These are phyloP conservation scores for Nomada goodeniana DNA, from an alignment of 2,888 invertebrate species.

Conservation along the genomic window DNA sequence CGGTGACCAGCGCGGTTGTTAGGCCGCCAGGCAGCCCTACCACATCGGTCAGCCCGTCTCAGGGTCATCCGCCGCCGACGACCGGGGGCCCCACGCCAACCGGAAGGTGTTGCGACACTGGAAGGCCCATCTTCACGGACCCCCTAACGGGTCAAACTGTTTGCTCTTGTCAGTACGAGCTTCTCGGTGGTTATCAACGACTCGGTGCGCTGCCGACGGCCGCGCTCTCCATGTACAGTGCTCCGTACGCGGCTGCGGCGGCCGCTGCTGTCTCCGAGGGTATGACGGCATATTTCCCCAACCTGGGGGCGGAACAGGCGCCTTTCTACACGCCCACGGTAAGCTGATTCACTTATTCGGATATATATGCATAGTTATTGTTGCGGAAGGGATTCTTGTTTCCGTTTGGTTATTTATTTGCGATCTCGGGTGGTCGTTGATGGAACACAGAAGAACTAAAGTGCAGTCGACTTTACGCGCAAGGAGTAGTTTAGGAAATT, in stretches of 20 bases:
- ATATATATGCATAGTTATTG: too few relatives aligned
- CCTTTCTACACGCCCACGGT: slow-evolving; percentile 94
- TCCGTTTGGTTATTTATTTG: neutral
- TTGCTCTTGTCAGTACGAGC: slow-evolving; percentile 96
- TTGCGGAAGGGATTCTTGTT: too few relatives aligned
- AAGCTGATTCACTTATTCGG: slow-evolving; percentile 84
- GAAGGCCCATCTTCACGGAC: slow-evolving; percentile 95
- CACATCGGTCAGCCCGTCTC: slow-evolving; percentile 85
- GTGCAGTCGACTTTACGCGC: neutral
- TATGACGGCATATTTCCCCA: slow-evolving; percentile 94
- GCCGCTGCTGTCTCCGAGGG: slow-evolving; percentile 87
- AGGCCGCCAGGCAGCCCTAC: slow-evolving; percentile 85
- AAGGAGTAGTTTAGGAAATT: neutral
- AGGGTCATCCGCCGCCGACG: slow-evolving; percentile 85
- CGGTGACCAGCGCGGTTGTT: slow-evolving; percentile 85
- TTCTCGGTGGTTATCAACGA: slow-evolving; percentile 93
- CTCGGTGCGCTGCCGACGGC: slow-evolving; percentile 89
- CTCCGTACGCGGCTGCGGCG: slow-evolving; percentile 90
- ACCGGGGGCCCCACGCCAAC: slow-evolving; percentile 85
- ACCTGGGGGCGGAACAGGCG: slow-evolving; percentile 93
- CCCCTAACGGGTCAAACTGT: slow-evolving; percentile 95
- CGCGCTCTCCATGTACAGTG: slow-evolving; percentile 91
- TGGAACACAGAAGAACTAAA: neutral
- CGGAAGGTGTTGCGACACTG: slow-evolving; percentile 94
- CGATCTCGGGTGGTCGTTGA: too few relatives aligned